A percentile compares a stretch with the other conserved stretches of the same genome.
These are phyloP conservation scores for Ptilorrhoa leucosticta DNA, from an alignment of 2,113 vertebrate species.

Conservation along the genomic window DNA sequence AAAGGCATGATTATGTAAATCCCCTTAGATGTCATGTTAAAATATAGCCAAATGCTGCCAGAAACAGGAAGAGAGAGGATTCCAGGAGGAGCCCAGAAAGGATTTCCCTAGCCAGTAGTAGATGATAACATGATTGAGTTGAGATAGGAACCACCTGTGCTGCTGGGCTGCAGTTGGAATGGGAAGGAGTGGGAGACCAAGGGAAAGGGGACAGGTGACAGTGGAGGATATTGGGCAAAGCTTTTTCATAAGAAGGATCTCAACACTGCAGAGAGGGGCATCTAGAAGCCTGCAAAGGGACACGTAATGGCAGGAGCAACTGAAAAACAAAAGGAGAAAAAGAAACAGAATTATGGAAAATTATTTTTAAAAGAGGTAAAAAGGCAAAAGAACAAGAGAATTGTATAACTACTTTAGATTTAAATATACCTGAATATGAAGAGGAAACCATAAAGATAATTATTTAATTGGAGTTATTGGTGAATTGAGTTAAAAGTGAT, in stretches of 20 bases:
- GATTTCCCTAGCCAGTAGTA: background rate
- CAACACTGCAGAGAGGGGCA: background rate
- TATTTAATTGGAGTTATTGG: background rate
- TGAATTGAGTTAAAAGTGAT: background rate
- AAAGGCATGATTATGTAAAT: slow-evolving; percentile 43
- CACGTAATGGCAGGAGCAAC: background rate
- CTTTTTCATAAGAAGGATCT: background rate
- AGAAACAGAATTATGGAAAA: background rate
- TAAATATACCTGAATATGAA: background rate
- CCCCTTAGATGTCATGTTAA: background rate
- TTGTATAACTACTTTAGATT: background rate
- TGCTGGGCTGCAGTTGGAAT: background rate
- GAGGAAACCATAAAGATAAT: background rate
- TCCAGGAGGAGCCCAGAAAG: background rate
- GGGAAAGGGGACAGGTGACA: background rate
- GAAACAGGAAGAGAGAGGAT: background rate
- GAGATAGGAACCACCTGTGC: background rate
- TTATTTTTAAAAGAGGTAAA: background rate
- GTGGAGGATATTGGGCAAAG: background rate
- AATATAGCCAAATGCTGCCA: background rate
- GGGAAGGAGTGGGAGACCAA: background rate
- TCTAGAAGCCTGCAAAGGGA: background rate
- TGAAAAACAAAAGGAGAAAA: background rate
- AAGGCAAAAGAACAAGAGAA: background rate
- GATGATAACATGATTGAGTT: background rate